A percentile compares a stretch with the other conserved stretches of the same genome.
Conservation (phyloP, 2,888 invertebrate genomes). For the Xylophagus ater region DNA sequence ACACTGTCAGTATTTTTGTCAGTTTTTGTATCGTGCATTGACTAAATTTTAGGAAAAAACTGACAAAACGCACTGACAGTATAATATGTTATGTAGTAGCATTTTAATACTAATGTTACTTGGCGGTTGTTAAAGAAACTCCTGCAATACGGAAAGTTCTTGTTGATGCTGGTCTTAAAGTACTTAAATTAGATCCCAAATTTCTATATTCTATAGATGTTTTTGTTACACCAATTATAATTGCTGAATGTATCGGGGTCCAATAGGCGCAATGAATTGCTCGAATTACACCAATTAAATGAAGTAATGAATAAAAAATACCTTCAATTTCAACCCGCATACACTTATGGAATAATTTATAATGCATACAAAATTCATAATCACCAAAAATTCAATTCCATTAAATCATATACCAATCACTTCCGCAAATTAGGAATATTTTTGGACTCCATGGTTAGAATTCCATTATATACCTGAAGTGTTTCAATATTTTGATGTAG, state of each 20-base stretch:
- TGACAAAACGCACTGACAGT: too few relatives aligned
- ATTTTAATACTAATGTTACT: too few relatives aligned
- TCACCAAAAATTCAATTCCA: too few relatives aligned
- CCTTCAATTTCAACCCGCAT: conserved; percentile 66
- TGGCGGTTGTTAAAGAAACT: conserved; percentile 7
- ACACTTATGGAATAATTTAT: conserved; percentile 33
- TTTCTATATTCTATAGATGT: conserved; percentile 56
- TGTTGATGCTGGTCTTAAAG: conserved; percentile 47
- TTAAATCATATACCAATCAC: conserved; percentile 47
- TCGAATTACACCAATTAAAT: conserved; percentile 39
- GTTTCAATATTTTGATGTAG: conserved; percentile 61
- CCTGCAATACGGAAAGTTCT: conserved; percentile 22
- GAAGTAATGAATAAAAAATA: conserved; percentile 50
- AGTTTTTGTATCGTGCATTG: too few relatives aligned
- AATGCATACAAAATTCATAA: background rate
- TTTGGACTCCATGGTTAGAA: conserved; percentile 62
- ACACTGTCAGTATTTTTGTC: too few relatives aligned
- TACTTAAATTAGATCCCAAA: conserved; percentile 69
- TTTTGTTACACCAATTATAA: conserved; percentile 56
- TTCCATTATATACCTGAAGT: conserved; percentile 57
- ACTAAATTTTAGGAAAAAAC: too few relatives aligned
- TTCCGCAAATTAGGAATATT: conserved; percentile 63
- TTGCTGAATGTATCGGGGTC: conserved; percentile 64
- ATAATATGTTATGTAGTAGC: too few relatives aligned
- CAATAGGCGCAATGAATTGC: conserved; percentile 53